Percentiles rank a stretch among this genome's conserved stretches.
Conservation (phyloP, 2,888 invertebrate species). For the Zele albiditarsus region DNA sequence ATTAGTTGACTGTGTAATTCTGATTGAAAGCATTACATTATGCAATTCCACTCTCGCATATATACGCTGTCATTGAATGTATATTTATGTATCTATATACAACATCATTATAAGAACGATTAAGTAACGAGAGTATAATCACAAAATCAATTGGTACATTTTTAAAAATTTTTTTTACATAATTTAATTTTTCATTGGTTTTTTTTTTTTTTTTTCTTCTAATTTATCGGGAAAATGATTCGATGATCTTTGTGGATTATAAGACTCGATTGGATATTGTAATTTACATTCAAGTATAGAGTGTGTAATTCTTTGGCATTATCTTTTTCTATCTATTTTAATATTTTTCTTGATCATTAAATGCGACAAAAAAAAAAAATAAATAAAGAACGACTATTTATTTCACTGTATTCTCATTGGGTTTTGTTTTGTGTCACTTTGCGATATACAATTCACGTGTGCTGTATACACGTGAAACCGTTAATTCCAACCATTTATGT, state of each 20-base stretch:
- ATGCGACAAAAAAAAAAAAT: not conserved
- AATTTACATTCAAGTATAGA: not conserved
- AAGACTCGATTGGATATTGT: not conserved
- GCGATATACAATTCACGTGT: not conserved
- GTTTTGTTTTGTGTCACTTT: not conserved
- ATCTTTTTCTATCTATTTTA: not conserved
- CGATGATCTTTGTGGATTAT: not conserved
- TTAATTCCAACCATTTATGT: conserved; percentile 6
- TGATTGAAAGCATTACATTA: not conserved
- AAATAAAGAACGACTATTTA: not conserved
- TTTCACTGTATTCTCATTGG: not conserved
- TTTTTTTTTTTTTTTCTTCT: not conserved
- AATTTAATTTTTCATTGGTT: not conserved
- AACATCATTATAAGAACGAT: not conserved
- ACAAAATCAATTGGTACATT: not conserved
- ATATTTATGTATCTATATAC: not conserved
- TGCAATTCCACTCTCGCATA: not conserved
- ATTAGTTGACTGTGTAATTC: not conserved
- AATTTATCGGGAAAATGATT: not conserved
- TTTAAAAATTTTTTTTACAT: not conserved
- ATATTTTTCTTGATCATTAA: not conserved
- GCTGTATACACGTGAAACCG: not conserved
- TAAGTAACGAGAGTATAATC: not conserved
- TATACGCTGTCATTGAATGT: not conserved
- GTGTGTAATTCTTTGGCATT: not conserved